Evolutionary conservation across 2,797 vertebrate species (phyloP).

Genomic region (Hirundo rustica): DNA sequence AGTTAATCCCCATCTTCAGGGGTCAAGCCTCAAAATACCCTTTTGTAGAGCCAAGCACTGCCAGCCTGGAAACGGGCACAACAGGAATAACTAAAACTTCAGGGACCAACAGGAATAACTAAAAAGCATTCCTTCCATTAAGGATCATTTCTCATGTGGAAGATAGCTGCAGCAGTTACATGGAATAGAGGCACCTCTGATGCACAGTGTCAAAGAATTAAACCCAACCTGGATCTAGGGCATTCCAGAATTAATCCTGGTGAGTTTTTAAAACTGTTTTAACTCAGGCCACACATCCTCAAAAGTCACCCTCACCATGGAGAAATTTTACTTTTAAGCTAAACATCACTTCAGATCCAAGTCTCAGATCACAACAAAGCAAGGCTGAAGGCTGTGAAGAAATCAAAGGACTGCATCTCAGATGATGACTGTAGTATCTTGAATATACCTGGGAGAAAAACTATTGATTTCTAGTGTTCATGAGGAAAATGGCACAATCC

Average conservation of each 20-base stretch:
- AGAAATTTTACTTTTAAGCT: neutral
- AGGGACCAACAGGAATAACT: neutral
- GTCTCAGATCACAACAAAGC: neutral
- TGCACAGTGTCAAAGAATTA: neutral
- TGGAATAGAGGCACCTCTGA: neutral
- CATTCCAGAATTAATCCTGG: neutral
- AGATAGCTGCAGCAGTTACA: neutral
- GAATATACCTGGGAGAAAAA: neutral
- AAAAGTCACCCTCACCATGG: neutral
- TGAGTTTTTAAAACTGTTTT: neutral
- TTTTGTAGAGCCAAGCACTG: neutral
- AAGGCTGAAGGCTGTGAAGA: neutral
- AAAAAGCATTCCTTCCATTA: neutral
- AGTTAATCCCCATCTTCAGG: neutral
- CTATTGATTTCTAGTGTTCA: neutral
- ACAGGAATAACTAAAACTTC: neutral
- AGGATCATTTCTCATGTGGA: neutral
- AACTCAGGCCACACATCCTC: neutral
- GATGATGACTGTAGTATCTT: neutral
- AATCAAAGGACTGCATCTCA: neutral
- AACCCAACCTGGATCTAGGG: neutral
- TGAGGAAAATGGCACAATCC: neutral
- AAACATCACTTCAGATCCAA: neutral
- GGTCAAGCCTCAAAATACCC: neutral
- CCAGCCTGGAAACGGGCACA: neutral